These are phyloP conservation scores for Drosophila trapezifrons DNA, from an alignment of 1,140 invertebrate genomes.

Conservation along the genomic window DNA sequence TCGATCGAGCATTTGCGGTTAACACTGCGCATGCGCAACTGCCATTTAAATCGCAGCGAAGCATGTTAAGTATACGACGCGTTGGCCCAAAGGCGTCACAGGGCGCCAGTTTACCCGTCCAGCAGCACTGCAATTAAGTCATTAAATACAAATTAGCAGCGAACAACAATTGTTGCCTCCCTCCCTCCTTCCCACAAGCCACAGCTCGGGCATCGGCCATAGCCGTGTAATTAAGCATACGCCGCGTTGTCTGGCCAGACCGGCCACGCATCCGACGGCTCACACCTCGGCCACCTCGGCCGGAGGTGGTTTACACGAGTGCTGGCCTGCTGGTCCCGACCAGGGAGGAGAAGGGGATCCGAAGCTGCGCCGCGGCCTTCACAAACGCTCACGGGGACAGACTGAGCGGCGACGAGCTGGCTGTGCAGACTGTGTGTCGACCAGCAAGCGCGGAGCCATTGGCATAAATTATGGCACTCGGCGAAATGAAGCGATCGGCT, in stretches of 20 bases:
- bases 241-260: slow-evolving; percentile 52
- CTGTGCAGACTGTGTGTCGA: slow-evolving; percentile 71
- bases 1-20: slow-evolving; percentile 16
- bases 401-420: slow-evolving; percentile 62
- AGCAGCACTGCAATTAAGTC: slow-evolving; percentile 63
- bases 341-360: not conserved
- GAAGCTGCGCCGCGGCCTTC: slow-evolving; percentile 53
- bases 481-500: slow-evolving; percentile 71
- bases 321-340: slow-evolving; percentile 26
- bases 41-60: slow-evolving; percentile 21
- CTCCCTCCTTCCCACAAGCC: not conserved
- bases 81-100: slow-evolving; percentile 28
- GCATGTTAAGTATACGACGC: slow-evolving; percentile 34
- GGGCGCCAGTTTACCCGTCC: slow-evolving; percentile 32
- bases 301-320: slow-evolving; percentile 24
- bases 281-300: slow-evolving; percentile 21
- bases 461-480: slow-evolving; percentile 75
- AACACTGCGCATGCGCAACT: slow-evolving; percentile 43
- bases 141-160: slow-evolving; percentile 75
- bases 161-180: slow-evolving; percentile 42
- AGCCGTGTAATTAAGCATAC: slow-evolving; percentile 67
- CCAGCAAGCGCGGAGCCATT: slow-evolving; percentile 54
- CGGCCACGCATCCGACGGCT: slow-evolving; percentile 25
- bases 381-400: slow-evolving; percentile 60
- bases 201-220: slow-evolving; percentile 1